Evolutionary conservation across 2,888 invertebrate genomes (phyloP).

Genomic region (Hoplodrina ambigua): DNA sequence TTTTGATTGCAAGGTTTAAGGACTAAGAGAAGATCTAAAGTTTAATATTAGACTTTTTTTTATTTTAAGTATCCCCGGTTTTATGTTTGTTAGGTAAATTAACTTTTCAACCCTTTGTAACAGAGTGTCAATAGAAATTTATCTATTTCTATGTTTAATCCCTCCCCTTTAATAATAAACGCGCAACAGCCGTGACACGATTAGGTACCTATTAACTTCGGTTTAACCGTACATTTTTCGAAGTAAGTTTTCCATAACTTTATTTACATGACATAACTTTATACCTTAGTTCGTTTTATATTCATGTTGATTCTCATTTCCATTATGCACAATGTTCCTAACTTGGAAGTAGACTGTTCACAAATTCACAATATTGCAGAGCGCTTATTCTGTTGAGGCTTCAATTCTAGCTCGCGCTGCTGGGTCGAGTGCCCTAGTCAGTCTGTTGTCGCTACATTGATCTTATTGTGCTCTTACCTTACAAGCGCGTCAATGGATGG

Average conservation of each 20-base stretch:
- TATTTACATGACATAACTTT: background rate
- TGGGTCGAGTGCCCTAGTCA: constrained; percentile 13
- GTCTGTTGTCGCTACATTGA: constrained; percentile 35
- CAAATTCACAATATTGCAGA: constrained; percentile 41
- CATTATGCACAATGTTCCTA: background rate
- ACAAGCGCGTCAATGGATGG: constrained; percentile 7
- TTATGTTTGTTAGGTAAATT: background rate
- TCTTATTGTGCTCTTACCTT: constrained; percentile 29
- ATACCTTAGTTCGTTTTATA: background rate
- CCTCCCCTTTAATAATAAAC: no score
- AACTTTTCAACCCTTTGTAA: background rate
- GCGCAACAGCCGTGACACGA: background rate
- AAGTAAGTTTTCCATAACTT: background rate
- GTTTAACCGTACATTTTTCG: background rate
- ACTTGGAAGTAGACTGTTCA: constrained; percentile 28
- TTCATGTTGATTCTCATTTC: background rate
- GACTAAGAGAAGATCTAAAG: background rate
- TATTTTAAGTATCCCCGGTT: background rate
- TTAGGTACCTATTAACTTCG: background rate
- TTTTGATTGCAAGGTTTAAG: background rate
- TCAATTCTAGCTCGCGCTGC: background rate
- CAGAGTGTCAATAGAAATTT: background rate
- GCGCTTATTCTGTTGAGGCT: constrained; percentile 14
- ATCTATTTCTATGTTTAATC: no score
- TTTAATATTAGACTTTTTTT: background rate